A percentile compares a stretch with the other conserved stretches of the same genome.
phyloP scores from a whole-genome alignment of 2,888 invertebrate genomes.

The Campaea margaritaria region DNA sequence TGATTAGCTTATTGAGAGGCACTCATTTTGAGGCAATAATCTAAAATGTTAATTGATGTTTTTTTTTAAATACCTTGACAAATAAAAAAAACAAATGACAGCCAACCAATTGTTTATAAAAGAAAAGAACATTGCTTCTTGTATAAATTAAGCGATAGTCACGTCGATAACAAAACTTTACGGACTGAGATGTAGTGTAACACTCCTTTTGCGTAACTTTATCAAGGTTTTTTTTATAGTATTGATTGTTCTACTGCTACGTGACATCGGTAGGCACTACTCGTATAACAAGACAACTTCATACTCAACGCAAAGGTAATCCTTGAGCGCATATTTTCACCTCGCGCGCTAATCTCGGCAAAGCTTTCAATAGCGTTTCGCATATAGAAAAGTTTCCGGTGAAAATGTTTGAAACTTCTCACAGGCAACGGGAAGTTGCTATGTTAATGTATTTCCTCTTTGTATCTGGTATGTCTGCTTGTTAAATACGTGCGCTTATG shows the following conservation, averaged over 20 bases:
- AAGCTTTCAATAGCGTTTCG: slow-evolving; percentile 81
- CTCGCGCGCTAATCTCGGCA: slow-evolving; percentile 78
- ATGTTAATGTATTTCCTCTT: slow-evolving; percentile 83
- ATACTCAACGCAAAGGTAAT: slow-evolving; percentile 69
- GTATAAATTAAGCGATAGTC: no score
- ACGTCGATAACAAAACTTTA: no score
- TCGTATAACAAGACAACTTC: slow-evolving; percentile 70
- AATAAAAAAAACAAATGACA: no score
- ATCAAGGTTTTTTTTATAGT: not conserved
- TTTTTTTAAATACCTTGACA: no score
- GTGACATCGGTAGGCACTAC: not conserved
- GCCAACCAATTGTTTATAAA: no score
- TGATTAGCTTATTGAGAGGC: no score
- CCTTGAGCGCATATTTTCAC: slow-evolving; percentile 78
- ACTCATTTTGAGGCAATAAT: no score
- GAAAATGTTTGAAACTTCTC: slow-evolving; percentile 80
- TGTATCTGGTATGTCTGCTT: slow-evolving; percentile 74
- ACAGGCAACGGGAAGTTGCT: slow-evolving; percentile 70
- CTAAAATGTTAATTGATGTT: no score
- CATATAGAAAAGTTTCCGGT: slow-evolving; percentile 80
- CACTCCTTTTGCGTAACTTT: slow-evolving; percentile 27
- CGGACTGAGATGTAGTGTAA: no score
- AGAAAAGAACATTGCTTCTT: no score
- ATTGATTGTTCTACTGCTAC: slow-evolving; percentile 1
- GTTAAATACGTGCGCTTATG: slow-evolving; percentile 58